Evolutionary conservation across 2,113 vertebrate species (phyloP).

Genomic region (Eudyptes chrysolophus): DNA sequence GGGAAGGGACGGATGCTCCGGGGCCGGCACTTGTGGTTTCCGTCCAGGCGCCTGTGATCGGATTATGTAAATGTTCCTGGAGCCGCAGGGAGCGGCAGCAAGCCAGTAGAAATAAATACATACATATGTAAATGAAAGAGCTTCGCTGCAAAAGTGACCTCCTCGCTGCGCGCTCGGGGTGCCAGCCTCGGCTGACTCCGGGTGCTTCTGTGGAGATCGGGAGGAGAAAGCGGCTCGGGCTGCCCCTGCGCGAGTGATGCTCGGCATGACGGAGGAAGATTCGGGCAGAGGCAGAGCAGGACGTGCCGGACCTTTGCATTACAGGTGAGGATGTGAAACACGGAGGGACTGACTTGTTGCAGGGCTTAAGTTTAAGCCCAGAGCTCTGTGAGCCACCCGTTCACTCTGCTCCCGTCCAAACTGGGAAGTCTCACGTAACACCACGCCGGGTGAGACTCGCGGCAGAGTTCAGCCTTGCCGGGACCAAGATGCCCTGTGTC

Average conservation of each 20-base stretch:
- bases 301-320: fast-evolving
- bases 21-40: fast-evolving
- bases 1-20: neutral
- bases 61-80: conserved; percentile 10
- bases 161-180: fast-evolving
- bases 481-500: fast-evolving
- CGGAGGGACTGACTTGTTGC: neutral
- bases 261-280: neutral
- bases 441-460: fast-evolving
- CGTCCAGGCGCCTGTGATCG: neutral
- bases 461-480: fast-evolving
- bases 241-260: fast-evolving
- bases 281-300: neutral
- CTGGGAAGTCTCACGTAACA: neutral
- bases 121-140: neutral
- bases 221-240: neutral
- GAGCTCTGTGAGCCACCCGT: fast-evolving
- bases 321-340: neutral
- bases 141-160: neutral
- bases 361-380: neutral
- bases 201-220: fast-evolving
- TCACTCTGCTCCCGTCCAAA: fast-evolving
- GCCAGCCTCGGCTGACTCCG: fast-evolving
- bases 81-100: neutral
- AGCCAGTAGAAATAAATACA: conserved; percentile 1